Base-by-base conservation (phyloP, 2,888 invertebrate species). In the Dichetophora obliterata region DNA sequence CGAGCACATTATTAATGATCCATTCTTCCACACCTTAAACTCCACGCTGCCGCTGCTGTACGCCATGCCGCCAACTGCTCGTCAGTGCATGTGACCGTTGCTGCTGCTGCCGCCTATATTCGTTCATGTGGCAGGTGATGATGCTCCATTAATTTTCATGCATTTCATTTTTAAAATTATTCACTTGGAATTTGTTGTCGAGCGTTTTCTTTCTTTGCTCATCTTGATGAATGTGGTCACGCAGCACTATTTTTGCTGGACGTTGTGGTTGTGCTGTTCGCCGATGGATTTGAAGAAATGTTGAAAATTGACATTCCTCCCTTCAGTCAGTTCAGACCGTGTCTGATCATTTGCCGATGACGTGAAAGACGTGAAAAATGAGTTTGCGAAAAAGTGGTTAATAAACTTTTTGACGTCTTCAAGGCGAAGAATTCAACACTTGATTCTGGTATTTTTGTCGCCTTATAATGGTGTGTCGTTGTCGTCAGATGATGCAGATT, bases 111-210 rank as follows among this genome's bases (percentile, higher is more conserved):
- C 16, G 19, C 70, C 34, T 48, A 16, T 16, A 22, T 59, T 70
- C 34, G 71, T 57, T 43, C 43, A 24, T 57, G n/a, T 48, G 72
- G 48, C 74, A 73, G 63, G 73, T 73, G 74, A 74, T 66, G 74
- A 65, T 37, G 74, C 65, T 74, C 74, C 74, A 74, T 74, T 74
- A 74, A 74, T 74, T 74, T 73, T 54, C 66, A n/a, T 74, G 74
- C 66, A 54, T 65, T 66, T 66, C 74, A 66, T 74, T 74, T 74
- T 61, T 34, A 22, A 72, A 72, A 72, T 59, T 72, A 52, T 74
- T 74, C 66, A 63, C 65, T 48, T 50, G 66, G 65, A 65, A 66
- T 37, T 65, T 48, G 72, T 61, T 27, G 43, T 43, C 37, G 43
- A 19, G 27, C 48, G 27, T 19, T 68, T 48, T 19, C n/a, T 27